Evolutionary conservation across 2,113 vertebrate species (phyloP).

Genomic region (Circaetus gallicus): DNA sequence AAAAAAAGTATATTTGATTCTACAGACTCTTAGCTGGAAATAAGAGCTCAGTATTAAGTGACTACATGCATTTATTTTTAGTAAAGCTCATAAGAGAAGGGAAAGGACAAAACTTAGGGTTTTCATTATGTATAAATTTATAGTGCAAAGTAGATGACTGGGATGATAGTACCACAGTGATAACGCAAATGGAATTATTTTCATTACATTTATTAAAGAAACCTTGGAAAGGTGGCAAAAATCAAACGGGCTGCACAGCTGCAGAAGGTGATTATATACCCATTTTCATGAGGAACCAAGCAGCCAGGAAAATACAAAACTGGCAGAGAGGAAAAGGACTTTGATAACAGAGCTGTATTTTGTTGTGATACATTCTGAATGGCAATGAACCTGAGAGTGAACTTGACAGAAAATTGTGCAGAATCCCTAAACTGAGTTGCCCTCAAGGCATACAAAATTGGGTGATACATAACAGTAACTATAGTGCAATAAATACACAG

Average conservation of each 20-base stretch:
- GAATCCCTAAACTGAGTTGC: not conserved
- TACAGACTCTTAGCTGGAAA: not conserved
- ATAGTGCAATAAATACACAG: not conserved
- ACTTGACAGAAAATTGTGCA: not conserved
- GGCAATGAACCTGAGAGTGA: not conserved
- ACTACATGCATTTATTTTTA: not conserved
- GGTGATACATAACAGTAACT: not conserved
- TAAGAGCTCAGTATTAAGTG: not conserved
- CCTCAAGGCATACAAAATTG: not conserved
- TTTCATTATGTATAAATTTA: not conserved
- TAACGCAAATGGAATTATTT: not conserved
- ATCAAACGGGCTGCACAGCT: not conserved
- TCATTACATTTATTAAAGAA: constrained; percentile 4
- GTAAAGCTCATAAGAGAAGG: not conserved
- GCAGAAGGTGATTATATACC: not conserved
- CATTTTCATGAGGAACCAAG: not conserved
- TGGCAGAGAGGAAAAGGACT: not conserved
- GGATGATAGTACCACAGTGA: not conserved
- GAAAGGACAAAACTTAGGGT: not conserved
- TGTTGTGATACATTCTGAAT: constrained; percentile 25
- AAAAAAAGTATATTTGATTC: not conserved
- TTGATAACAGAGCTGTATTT: not conserved
- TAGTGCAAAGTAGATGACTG: not conserved
- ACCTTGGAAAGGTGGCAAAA: not conserved
- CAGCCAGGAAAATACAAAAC: not conserved